phyloP scores from a whole-genome alignment of 1,140 invertebrate species.

The Plutomurus gul region DNA sequence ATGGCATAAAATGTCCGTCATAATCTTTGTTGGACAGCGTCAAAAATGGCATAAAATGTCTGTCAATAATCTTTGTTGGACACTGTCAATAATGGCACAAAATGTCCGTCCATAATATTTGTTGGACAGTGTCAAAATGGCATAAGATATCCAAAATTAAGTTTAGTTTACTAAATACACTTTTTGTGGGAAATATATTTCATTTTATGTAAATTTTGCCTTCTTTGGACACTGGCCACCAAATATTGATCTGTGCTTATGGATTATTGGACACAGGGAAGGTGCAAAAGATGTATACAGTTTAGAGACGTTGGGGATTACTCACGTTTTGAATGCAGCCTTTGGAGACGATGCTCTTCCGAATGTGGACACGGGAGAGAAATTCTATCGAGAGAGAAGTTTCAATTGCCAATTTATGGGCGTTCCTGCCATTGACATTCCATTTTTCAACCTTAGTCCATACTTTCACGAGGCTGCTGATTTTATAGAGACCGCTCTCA shows the following conservation, averaged over 20 bases:
- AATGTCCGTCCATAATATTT: no score
- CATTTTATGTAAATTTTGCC: background rate
- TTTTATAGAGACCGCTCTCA: slow-evolving; percentile 29
- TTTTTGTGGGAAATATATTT: background rate
- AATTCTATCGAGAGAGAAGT: slow-evolving; percentile 53
- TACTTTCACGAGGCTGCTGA: slow-evolving; percentile 26
- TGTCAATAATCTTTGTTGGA: no score
- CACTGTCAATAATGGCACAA: no score
- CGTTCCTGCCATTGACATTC: slow-evolving; percentile 41
- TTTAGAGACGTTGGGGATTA: slow-evolving; percentile 28
- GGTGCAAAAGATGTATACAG: slow-evolving; percentile 47
- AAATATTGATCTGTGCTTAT: no score
- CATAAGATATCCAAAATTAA: background rate
- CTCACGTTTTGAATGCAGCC: slow-evolving; percentile 36
- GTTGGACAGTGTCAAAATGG: no score
- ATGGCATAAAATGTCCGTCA: no score
- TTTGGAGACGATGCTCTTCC: background rate
- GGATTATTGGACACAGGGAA: no score
- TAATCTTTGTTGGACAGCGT: no score
- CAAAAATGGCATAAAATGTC: no score
- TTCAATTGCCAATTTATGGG: slow-evolving; percentile 53
- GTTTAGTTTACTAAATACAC: background rate
- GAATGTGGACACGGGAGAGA: slow-evolving; percentile 55
- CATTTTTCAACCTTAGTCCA: background rate
- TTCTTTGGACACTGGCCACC: no score